Evolutionary conservation across 2,797 vertebrate genomes (phyloP).

Genomic region (Peromyscus eremicus): DNA sequence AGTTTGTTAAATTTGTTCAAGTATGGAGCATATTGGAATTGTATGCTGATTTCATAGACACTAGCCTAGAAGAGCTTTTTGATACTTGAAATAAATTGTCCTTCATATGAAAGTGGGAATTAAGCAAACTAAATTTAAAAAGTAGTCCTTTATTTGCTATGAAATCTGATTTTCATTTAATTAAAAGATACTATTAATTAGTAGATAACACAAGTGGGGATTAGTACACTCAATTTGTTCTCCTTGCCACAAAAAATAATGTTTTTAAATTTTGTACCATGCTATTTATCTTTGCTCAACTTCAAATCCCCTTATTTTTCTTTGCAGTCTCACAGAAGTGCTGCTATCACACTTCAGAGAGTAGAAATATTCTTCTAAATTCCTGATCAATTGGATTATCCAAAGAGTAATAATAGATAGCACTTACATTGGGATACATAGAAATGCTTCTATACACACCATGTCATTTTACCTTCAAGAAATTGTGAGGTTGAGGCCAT

Average conservation of each 20-base stretch:
- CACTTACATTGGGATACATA: slow-evolving; percentile 19
- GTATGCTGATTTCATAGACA: neutral
- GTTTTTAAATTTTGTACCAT: slow-evolving; percentile 57
- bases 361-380: slow-evolving; percentile 69
- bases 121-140: slow-evolving; percentile 52
- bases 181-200: slow-evolving; percentile 77
- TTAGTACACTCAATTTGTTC: slow-evolving; percentile 65
- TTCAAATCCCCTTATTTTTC: slow-evolving; percentile 62
- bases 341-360: slow-evolving; percentile 48
- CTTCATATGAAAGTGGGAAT: neutral
- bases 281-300: slow-evolving; percentile 65
- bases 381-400: slow-evolving; percentile 28
- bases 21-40: neutral
- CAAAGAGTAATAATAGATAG: slow-evolving; percentile 25
- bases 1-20: neutral
- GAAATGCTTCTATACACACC: neutral
- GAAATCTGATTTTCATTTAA: slow-evolving; percentile 59
- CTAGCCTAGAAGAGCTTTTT: neutral
- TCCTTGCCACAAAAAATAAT: slow-evolving; percentile 49
- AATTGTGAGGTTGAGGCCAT: neutral
- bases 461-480: slow-evolving; percentile 43
- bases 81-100: slow-evolving; percentile 53
- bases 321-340: slow-evolving; percentile 67
- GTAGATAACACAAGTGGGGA: slow-evolving; percentile 64
- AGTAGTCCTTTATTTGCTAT: slow-evolving; percentile 54